Conservation (phyloP, 2,797 vertebrate genomes). For the Pipistrellus kuhlii region DNA sequence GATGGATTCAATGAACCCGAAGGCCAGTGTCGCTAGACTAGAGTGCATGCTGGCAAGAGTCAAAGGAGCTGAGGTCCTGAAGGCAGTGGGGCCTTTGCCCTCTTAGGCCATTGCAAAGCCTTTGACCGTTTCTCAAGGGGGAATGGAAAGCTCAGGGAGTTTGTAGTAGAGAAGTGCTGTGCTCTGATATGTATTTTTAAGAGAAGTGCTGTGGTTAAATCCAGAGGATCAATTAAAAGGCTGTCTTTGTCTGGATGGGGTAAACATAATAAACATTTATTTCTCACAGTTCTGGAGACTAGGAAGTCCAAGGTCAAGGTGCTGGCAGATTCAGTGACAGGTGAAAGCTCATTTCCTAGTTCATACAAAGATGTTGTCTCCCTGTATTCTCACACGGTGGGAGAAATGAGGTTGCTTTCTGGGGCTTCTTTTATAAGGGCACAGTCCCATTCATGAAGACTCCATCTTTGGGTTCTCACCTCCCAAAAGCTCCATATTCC, state of each 20-base stretch:
- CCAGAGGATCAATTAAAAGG: background rate
- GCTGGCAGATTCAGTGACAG: background rate
- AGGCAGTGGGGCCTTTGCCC: background rate
- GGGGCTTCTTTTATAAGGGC: background rate
- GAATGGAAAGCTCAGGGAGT: background rate
- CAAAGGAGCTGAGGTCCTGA: background rate
- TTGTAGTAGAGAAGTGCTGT: background rate
- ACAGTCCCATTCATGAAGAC: background rate
- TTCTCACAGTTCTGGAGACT: background rate
- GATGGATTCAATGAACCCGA: background rate
- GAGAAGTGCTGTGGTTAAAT: background rate
- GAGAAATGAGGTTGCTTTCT: background rate
- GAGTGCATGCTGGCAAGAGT: background rate
- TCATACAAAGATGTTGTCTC: background rate
- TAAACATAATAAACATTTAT: background rate
- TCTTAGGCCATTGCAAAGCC: background rate
- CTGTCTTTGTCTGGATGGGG: background rate
- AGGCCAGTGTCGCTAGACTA: background rate
- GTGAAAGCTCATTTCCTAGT: background rate
- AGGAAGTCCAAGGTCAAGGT: background rate
- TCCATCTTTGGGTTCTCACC: background rate
- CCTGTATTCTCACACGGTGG: background rate
- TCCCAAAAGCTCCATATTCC: background rate
- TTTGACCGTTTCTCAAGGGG: background rate
- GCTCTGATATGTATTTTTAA: background rate